Evolutionary conservation across 2,797 vertebrate genomes (phyloP).

Genomic region (Helicolenus hilgendorfi): DNA sequence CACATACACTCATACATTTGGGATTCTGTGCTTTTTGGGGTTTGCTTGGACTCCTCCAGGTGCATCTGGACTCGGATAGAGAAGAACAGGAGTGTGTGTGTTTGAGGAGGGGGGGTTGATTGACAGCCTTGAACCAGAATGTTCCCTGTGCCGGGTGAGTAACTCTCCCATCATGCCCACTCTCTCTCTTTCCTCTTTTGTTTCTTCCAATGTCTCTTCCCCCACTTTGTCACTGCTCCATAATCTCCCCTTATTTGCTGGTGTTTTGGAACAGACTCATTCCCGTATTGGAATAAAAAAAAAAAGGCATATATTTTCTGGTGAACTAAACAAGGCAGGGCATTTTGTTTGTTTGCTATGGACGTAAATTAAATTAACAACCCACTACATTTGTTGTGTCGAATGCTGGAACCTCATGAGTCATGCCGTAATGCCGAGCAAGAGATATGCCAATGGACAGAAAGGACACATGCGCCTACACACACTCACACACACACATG

Average conservation of each 20-base stretch:
- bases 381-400: conserved; percentile 29
- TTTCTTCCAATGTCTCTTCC: conserved; percentile 50
- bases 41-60: conserved; percentile 88
- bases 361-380: conserved; percentile 32
- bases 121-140: conserved; percentile 87
- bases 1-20: conserved; percentile 56
- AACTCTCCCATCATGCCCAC: conserved; percentile 83
- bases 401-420: conserved; percentile 33
- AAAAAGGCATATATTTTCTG: not conserved
- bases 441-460: conserved; percentile 33
- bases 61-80: conserved; percentile 84
- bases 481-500: conserved; percentile 17
- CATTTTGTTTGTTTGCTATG: conserved; percentile 12
- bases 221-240: conserved; percentile 44
- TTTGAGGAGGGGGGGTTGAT: conserved; percentile 74
- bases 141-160: conserved; percentile 82
- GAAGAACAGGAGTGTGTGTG: conserved; percentile 45
- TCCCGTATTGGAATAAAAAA: not conserved
- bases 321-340: conserved; percentile 11
- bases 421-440: conserved; percentile 27
- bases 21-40: conserved; percentile 82
- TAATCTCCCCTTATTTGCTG: conserved; percentile 35
- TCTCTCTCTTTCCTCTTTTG: conserved; percentile 48
- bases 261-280: conserved; percentile 16
- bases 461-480: conserved; percentile 37